Conservation (phyloP, 2,113 vertebrate genomes). For the Cheirogaleus medius region DNA sequence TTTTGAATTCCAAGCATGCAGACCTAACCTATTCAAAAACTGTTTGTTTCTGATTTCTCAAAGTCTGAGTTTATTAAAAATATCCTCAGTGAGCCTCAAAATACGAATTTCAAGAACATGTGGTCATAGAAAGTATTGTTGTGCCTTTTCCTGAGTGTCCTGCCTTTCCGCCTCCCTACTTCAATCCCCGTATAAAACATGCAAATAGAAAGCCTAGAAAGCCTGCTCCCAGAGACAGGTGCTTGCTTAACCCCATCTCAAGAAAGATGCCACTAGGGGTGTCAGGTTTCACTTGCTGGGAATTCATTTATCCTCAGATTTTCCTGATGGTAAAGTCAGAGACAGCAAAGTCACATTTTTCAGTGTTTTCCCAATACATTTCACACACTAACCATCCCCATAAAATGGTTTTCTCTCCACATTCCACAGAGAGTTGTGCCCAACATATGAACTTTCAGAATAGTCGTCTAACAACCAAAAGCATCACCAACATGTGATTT, state of each 20-base stretch:
- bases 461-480: not conserved
- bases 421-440: constrained; percentile 36
- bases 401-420: constrained; percentile 38
- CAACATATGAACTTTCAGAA: constrained; percentile 47
- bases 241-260: not conserved
- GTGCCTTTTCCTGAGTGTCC: not conserved
- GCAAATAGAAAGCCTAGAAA: not conserved
- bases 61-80: not conserved
- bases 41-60: constrained; percentile 26
- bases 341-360: constrained; percentile 51
- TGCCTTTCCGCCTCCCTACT: not conserved
- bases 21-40: not conserved
- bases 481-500: not conserved
- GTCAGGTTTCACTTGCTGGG: not conserved
- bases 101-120: not conserved
- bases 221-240: not conserved
- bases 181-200: not conserved
- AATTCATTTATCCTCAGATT: constrained; percentile 48
- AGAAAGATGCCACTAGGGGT: too few species aligned
- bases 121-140: not conserved
- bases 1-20: not conserved
- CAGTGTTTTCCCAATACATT: constrained; percentile 27
- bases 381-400: constrained; percentile 21
- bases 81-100: not conserved
- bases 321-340: constrained; percentile 48